Percentiles rank a stretch among this genome's conserved stretches.
phyloP scores from a whole-genome alignment of 2,113 vertebrate genomes.

The Oxygymnocypris stewartii region DNA sequence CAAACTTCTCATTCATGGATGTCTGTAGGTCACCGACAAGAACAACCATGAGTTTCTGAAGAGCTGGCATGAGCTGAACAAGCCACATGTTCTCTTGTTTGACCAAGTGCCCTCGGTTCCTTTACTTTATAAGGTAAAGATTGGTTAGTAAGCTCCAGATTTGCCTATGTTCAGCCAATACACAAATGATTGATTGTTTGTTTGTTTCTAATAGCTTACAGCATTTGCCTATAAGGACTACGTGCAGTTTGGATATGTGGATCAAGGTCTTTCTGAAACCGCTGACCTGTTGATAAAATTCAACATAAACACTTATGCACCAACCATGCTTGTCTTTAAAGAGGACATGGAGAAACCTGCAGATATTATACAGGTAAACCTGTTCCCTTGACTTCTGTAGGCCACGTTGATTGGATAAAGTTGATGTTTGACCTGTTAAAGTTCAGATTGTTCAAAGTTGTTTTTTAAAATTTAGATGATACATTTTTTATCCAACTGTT shows the following conservation, averaged over 20 bases:
- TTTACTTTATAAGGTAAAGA: slow-evolving; percentile 85
- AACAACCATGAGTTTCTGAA: slow-evolving; percentile 87
- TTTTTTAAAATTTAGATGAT: background rate
- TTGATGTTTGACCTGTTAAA: background rate
- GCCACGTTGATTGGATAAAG: background rate
- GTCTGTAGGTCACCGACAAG: slow-evolving; percentile 85
- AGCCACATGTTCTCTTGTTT: slow-evolving; percentile 91
- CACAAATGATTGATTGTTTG: background rate
- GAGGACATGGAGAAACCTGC: slow-evolving; percentile 84
- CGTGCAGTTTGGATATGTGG: slow-evolving; percentile 91
- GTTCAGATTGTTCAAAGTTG: background rate
- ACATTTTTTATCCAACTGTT: background rate
- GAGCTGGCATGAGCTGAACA: slow-evolving; percentile 91
- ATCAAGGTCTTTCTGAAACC: slow-evolving; percentile 80
- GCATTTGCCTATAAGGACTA: slow-evolving; percentile 92
- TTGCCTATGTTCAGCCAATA: background rate
- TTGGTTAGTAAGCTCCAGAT: background rate
- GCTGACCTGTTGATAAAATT: slow-evolving; percentile 84
- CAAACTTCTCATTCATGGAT: background rate
- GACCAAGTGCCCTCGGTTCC: slow-evolving; percentile 86
- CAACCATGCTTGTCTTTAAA: slow-evolving; percentile 91
- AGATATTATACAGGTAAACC: slow-evolving; percentile 85
- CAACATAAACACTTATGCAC: slow-evolving; percentile 86
- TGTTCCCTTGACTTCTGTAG: background rate
- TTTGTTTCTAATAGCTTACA: slow-evolving; percentile 75